phyloP scores from a whole-genome alignment of 2,113 vertebrate species.

The Forbesichthys papilliferus region DNA sequence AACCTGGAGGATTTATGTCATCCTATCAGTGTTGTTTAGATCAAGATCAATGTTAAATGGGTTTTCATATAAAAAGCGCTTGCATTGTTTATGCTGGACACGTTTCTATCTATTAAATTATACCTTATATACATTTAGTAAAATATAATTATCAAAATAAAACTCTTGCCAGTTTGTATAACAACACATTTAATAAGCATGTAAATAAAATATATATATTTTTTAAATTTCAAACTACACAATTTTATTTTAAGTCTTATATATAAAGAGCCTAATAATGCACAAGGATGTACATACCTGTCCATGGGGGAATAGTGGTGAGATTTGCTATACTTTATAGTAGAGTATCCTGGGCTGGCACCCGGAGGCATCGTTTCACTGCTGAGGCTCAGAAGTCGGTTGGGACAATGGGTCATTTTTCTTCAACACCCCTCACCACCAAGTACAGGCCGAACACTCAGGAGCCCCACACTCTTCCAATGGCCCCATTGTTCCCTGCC shows the following conservation, averaged over 20 bases:
- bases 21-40: no score
- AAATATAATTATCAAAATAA: no score
- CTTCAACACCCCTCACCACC: slow-evolving; percentile 75
- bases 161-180: not conserved
- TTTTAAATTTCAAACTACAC: not conserved
- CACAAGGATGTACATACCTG: slow-evolving; percentile 59
- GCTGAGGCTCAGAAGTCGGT: slow-evolving; percentile 53
- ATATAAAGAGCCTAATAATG: not conserved
- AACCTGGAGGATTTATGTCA: no score
- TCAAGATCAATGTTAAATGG: no score
- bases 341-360: slow-evolving; percentile 35
- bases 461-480: slow-evolving; percentile 59
- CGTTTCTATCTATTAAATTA: no score
- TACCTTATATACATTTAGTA: no score
- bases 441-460: slow-evolving; percentile 76
- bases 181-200: not conserved
- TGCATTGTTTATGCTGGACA: no score
- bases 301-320: slow-evolving; percentile 41
- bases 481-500: slow-evolving; percentile 66
- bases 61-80: no score
- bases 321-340: slow-evolving; percentile 24
- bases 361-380: slow-evolving; percentile 54
- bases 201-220: not conserved
- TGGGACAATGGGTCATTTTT: slow-evolving; percentile 74
- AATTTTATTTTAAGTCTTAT: not conserved